These are phyloP conservation scores for Macroteleia sp. DNA, from an alignment of 2,888 invertebrate genomes.

Conservation along the genomic window DNA sequence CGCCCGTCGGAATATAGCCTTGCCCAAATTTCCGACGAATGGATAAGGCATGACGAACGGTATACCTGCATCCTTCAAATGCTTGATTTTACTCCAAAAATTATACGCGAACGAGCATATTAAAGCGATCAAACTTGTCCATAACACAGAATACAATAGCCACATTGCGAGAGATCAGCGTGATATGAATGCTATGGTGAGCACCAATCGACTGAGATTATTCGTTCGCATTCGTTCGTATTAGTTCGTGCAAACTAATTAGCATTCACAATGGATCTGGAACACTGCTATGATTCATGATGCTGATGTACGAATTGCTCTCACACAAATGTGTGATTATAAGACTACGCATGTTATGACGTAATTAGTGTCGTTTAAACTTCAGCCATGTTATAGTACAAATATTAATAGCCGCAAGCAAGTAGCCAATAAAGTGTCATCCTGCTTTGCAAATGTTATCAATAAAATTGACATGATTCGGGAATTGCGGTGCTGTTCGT, in stretches of 20 bases:
- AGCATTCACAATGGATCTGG: too few relatives aligned
- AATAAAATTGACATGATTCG: conserved; percentile 28
- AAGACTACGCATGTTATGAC: conserved; percentile 4
- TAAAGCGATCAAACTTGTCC: conserved; percentile 16
- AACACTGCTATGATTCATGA: too few relatives aligned
- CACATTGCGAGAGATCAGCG: conserved; percentile 26
- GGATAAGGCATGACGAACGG: conserved; percentile 60
- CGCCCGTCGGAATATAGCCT: conserved; percentile 28
- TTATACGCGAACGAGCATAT: conserved; percentile 13
- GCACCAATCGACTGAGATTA: too few relatives aligned
- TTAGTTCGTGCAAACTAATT: too few relatives aligned
- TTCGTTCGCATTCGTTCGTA: too few relatives aligned
- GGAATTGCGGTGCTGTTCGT: too few relatives aligned
- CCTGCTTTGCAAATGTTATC: conserved; percentile 35
- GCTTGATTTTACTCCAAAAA: conserved; percentile 44
- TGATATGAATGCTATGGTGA: too few relatives aligned
- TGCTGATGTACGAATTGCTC: too few relatives aligned
- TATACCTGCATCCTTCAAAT: conserved; percentile 34
- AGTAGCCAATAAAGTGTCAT: conserved; percentile 24
- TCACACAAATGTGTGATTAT: too few relatives aligned
- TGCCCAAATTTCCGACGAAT: conserved; percentile 67
- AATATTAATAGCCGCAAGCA: conserved; percentile 28
- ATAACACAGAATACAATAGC: conserved; percentile 11
- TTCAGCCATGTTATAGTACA: conserved; percentile 30
- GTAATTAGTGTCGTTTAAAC: conserved; percentile 45